Base-by-base conservation (phyloP, 2,113 vertebrate species). In the Madoqua kirkii region DNA sequence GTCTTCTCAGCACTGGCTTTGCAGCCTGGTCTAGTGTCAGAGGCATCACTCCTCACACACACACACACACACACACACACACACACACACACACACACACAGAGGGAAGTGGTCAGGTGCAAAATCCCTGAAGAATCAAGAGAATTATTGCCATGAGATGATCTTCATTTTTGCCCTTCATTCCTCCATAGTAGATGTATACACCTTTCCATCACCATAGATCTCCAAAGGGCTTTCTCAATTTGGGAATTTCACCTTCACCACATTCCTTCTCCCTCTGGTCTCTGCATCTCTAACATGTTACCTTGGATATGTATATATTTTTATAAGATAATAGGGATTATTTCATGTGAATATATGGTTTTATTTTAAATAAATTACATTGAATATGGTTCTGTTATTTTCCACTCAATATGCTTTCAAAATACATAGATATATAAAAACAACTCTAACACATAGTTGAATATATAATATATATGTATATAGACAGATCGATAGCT, bases 401-500 rank as follows among this genome's bases (percentile, higher is more conserved):
- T 50, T 76, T 82, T 93, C 79, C 23, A 59, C 29, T 67, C 54
- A 67, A 21, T 36, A 31, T 14, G 57, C 54, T 87, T 87, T 67
- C 43, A 59, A 94, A 40, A 64, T 21, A 71, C n/a, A 71, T 40
- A 71, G 67, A 71, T 40, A 71, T 10, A 71, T 40, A 71, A 40
- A 67, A 12, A 40, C 10, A 23, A 71, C n/a, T 71, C 6, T 71
- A 71, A 40, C n/a, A 13, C 17, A 71, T 10, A 21, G 64, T 21
- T 71, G 40, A 71, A 71, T 23, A 40, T 21, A 23, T 36, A 71
- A 36, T 21, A 71, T 40, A 71, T 40, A 23, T 71, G n/a, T 71
- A 71, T 71, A 40, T 36, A 10, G 17, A 67, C n/a, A 1, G 0
- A 71, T 71, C 2, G 0, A 55, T 9, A 19, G 7, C 59, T 11